Evolutionary conservation across 2,888 invertebrate species (phyloP).

Genomic region (Caenorhabditis virilis): DNA sequence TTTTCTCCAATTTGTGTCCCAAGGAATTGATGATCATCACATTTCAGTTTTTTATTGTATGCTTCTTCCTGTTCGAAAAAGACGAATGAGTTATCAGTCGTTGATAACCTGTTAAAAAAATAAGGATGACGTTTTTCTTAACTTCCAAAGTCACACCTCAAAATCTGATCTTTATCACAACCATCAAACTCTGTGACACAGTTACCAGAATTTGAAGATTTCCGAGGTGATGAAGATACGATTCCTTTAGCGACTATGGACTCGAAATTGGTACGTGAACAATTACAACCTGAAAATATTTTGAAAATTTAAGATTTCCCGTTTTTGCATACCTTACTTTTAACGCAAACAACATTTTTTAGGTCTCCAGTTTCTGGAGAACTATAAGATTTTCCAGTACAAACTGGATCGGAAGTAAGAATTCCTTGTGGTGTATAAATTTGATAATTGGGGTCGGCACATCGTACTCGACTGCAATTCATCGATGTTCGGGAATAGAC

Average conservation of each 20-base stretch:
- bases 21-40: constrained; percentile 7
- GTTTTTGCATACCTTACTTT: background rate
- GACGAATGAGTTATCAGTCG: background rate
- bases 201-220: background rate
- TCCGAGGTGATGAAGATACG: background rate
- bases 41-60: constrained; percentile 2
- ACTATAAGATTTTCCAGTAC: constrained; percentile 9
- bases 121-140: no score
- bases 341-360: constrained; percentile 7
- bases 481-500: constrained; percentile 10
- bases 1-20: constrained; percentile 4
- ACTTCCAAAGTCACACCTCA: background rate
- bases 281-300: constrained; percentile 4
- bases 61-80: constrained; percentile 12
- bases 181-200: background rate
- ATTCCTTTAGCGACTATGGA: constrained; percentile 8
- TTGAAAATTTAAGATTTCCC: background rate
- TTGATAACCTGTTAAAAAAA: constrained; percentile 4
- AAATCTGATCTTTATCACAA: background rate
- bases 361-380: constrained; percentile 2
- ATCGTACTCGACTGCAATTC: constrained; percentile 9
- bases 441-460: constrained; percentile 5
- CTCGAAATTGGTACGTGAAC: constrained; percentile 10
- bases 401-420: constrained; percentile 6
- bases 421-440: background rate